Evolutionary conservation across 2,888 invertebrate species (phyloP).

Genomic region (Nomada goodeniana): DNA sequence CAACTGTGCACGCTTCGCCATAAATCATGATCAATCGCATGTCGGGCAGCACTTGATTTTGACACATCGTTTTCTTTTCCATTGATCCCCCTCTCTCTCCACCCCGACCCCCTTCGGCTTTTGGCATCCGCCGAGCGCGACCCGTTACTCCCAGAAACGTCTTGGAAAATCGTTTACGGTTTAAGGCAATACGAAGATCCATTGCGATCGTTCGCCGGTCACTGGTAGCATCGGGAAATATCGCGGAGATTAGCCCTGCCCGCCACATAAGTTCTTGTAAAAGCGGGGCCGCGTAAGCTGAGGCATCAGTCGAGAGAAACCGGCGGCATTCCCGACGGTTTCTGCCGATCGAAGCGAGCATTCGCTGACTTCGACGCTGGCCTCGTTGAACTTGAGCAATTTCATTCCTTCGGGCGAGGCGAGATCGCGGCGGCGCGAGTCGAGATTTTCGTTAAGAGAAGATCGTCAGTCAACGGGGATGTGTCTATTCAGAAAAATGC

Average conservation of each 20-base stretch:
- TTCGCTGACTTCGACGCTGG: not conserved
- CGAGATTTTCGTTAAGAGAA: constrained; percentile 7
- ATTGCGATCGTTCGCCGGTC: constrained; percentile 39
- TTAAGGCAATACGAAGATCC: constrained; percentile 50
- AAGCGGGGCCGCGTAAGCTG: constrained; percentile 30
- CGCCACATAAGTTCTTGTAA: constrained; percentile 75
- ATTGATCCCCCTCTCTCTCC: no score
- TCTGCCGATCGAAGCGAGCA: constrained; percentile 42
- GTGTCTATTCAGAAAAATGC: constrained; percentile 42
- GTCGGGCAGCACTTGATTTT: constrained; percentile 62
- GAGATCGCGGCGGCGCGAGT: not conserved
- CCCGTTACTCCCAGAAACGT: not conserved
- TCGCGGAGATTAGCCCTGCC: constrained; percentile 70
- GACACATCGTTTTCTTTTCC: constrained; percentile 62
- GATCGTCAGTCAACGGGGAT: constrained; percentile 40
- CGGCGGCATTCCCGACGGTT: constrained; percentile 41
- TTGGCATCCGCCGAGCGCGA: not conserved
- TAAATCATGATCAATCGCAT: constrained; percentile 80
- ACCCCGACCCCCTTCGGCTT: not conserved
- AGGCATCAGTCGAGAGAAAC: constrained; percentile 57
- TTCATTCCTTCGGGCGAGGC: not conserved
- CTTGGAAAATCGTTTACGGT: not conserved
- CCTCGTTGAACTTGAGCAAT: constrained; percentile 10
- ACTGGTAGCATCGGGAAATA: constrained; percentile 59
- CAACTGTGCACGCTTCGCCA: constrained; percentile 67